phyloP scores from a whole-genome alignment of 1,140 invertebrate genomes.

The Scaptomyza montana region DNA sequence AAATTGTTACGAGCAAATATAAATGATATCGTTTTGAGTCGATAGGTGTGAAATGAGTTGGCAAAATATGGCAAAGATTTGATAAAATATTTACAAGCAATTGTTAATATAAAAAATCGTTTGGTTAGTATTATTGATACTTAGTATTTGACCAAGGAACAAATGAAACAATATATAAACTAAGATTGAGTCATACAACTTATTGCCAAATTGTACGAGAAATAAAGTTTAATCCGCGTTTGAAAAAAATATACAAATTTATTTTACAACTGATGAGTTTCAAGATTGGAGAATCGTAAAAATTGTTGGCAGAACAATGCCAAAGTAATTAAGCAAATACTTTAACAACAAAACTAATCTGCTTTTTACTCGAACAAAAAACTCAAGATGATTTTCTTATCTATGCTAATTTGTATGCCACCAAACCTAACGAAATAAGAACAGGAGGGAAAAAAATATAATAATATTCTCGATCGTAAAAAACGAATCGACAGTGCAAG shows the following conservation, averaged over 20 bases:
- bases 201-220: no score
- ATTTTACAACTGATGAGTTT: no score
- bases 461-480: conserved; percentile 51
- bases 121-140: no score
- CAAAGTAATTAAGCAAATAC: conserved; percentile 25
- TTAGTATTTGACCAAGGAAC: no score
- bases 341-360: conserved; percentile 52
- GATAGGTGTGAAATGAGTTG: no score
- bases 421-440: conserved; percentile 5
- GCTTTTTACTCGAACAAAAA: not conserved
- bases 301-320: not conserved
- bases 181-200: no score
- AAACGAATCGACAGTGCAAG: conserved; percentile 73
- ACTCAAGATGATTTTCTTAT: conserved; percentile 38
- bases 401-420: conserved; percentile 48
- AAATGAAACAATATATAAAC: no score
- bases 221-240: no score
- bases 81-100: not conserved
- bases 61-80: not conserved
- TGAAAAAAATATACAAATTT: no score
- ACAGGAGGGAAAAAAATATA: conserved; percentile 5
- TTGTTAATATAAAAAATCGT: no score
- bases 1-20: conserved; percentile 13
- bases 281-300: no score
- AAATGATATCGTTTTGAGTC: not conserved